These are phyloP conservation scores for Dusona sp. DNA, from an alignment of 2,888 invertebrate species.

Conservation along the genomic window DNA sequence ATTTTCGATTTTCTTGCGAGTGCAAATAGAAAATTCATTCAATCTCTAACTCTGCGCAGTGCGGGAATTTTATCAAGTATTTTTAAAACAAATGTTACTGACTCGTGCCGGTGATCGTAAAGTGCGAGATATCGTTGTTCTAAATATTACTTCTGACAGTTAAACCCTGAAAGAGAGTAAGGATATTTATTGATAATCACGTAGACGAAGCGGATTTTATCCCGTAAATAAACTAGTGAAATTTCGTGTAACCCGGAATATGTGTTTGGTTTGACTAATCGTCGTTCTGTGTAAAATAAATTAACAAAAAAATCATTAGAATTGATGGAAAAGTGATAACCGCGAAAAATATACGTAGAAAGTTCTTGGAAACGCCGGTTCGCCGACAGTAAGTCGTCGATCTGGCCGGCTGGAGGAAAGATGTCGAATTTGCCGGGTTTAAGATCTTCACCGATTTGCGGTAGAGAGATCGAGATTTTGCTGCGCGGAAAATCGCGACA, in stretches of 20 bases:
- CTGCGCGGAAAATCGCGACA: slow-evolving; percentile 74
- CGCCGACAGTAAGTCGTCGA: slow-evolving; percentile 67
- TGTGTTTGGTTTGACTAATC: neutral
- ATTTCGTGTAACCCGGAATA: slow-evolving; percentile 30
- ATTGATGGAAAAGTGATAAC: neutral
- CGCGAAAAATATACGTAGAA: slow-evolving; percentile 4
- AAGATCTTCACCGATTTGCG: slow-evolving; percentile 62
- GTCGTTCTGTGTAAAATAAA: neutral
- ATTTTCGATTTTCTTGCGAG: slow-evolving; percentile 2
- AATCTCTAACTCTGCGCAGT: neutral
- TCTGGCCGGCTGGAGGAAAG: slow-evolving; percentile 58
- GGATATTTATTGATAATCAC: neutral
- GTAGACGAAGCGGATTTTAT: neutral
- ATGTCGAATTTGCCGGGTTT: slow-evolving; percentile 69
- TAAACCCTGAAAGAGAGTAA: neutral
- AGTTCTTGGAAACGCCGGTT: slow-evolving; percentile 53
- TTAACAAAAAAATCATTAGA: neutral
- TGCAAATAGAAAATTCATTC: neutral
- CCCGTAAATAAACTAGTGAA: slow-evolving; percentile 10
- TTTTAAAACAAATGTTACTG: neutral
- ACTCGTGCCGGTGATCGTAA: neutral
- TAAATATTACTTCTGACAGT: slow-evolving; percentile 7
- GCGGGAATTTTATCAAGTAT: neutral
- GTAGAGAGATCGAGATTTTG: slow-evolving; percentile 63
- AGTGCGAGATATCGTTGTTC: neutral